phyloP scores from a whole-genome alignment of 2,797 vertebrate genomes.

The Eospalax fontanierii region DNA sequence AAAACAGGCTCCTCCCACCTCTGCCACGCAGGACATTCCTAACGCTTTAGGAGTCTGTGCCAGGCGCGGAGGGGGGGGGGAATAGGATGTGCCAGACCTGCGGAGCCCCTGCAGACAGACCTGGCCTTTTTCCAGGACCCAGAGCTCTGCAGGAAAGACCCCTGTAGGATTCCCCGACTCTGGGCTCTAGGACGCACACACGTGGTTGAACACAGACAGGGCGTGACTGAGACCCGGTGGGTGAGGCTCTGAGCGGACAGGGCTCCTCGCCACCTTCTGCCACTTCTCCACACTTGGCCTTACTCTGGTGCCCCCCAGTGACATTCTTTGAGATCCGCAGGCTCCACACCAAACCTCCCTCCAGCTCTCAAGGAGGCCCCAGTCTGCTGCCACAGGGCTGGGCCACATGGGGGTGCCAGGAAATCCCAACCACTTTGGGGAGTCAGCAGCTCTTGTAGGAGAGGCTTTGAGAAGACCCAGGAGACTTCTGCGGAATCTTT shows the following conservation, averaged over 20 bases:
- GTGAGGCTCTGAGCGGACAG: neutral
- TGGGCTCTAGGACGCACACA: neutral
- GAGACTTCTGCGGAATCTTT: neutral
- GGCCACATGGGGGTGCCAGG: neutral
- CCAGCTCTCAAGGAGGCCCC: constrained; percentile 24
- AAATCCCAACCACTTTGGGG: neutral
- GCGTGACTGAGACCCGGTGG: neutral
- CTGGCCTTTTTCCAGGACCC: too few relatives aligned
- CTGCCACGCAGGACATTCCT: neutral
- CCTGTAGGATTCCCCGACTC: neutral
- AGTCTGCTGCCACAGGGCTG: too few relatives aligned
- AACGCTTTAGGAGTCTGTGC: neutral
- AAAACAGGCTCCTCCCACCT: neutral
- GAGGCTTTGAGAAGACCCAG: too few relatives aligned
- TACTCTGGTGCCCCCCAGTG: neutral
- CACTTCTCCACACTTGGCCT: neutral
- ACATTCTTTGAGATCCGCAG: constrained; percentile 62
- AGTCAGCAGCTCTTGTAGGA: too few relatives aligned
- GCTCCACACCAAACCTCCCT: constrained; percentile 57
- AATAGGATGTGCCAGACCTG: neutral
- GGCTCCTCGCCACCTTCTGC: neutral
- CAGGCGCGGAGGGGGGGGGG: neutral
- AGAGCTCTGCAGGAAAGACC: neutral
- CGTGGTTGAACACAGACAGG: neutral
- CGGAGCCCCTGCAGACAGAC: neutral